Conservation (phyloP, 2,888 invertebrate species). For the Urechis unicinctus region DNA sequence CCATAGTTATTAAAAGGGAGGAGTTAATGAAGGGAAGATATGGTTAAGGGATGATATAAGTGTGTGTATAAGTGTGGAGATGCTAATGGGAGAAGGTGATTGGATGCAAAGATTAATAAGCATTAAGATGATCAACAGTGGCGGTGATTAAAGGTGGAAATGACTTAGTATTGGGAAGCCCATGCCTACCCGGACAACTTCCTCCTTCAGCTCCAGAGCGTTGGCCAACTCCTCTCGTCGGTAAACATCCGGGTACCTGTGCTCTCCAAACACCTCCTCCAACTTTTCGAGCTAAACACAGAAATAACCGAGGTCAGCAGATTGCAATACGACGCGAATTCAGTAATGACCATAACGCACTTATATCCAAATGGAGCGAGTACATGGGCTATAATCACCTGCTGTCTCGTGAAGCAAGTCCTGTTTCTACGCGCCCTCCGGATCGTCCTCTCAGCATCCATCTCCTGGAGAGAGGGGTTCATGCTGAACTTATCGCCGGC, state of each 20-base stretch:
- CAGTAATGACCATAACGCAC: too few species aligned
- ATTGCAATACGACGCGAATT: too few species aligned
- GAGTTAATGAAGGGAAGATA: too few species aligned
- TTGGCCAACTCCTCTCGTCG: conserved; percentile 14
- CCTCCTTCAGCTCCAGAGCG: conserved; percentile 16
- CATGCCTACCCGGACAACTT: conserved; percentile 14
- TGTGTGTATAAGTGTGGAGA: too few species aligned
- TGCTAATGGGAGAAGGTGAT: too few species aligned
- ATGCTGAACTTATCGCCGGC: background rate
- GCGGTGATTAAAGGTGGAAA: too few species aligned
- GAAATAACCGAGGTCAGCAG: background rate
- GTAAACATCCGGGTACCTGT: conserved; percentile 18
- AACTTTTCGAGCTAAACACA: conserved; percentile 10
- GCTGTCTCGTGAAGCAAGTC: conserved; percentile 16
- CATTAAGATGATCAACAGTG: too few species aligned
- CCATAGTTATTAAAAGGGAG: too few species aligned
- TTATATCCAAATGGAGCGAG: too few species aligned
- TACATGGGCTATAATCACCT: conserved; percentile 5
- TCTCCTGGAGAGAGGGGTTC: conserved; percentile 11
- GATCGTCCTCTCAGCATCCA: conserved; percentile 15
- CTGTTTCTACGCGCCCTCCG: conserved; percentile 14
- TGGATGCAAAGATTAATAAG: too few species aligned
- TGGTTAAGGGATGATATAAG: too few species aligned
- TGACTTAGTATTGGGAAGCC: too few species aligned
- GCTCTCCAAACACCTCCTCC: conserved; percentile 14